Base-by-base conservation (phyloP, 2,113 vertebrate genomes). In the Elachura formosa region DNA sequence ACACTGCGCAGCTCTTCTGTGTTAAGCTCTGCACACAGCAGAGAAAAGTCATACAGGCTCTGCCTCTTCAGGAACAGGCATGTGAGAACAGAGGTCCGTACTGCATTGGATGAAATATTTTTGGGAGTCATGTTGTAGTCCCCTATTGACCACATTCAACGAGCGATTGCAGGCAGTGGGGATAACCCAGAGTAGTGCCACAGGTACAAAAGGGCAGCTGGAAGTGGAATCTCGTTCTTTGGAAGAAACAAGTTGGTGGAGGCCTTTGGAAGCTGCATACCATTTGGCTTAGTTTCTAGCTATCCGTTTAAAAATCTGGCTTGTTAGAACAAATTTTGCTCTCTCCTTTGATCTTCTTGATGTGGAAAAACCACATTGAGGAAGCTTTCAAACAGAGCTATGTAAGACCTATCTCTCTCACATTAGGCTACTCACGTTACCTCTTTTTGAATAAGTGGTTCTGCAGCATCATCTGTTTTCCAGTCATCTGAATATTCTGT, bases 41-140 rank as follows among this genome's bases (percentile, higher is more conserved):
- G 69, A 58, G 56, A 22, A 36, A 87, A 69, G 23, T 24, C 5
- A 3, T 1, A 1, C 26, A 31, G 34, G 23, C n/a, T 58, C 26
- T 40, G 31, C 19, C 34, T 11, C 14, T 29, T 48, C 24, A 66
- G 46, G n/a, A 56, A 10, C 36, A 76, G 49, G 31, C 0, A 0
- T 34, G 41, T 18, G 17, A 71, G 38, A 69, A 33, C 2, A 3
- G 8, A 45, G 29, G 20, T 49, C 23, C 24, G 1, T 9, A 12
- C 11, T 51, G 4, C 10, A 26, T 17, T 21, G 2, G 2, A 29
- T 10, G 0, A 59, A 84, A 14, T 58, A 25, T 15, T 63, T 74
- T 3, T 11, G 22, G 20, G 17, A 58, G 6, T 15, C 38, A 1
- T 61, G 20, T 7, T 63, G 23, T 25, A 52, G 24, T 29, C 9